Evolutionary conservation across 92 coral and sea anemone genomes (phyloP).

Genomic region (Epizoanthus fatuus): DNA sequence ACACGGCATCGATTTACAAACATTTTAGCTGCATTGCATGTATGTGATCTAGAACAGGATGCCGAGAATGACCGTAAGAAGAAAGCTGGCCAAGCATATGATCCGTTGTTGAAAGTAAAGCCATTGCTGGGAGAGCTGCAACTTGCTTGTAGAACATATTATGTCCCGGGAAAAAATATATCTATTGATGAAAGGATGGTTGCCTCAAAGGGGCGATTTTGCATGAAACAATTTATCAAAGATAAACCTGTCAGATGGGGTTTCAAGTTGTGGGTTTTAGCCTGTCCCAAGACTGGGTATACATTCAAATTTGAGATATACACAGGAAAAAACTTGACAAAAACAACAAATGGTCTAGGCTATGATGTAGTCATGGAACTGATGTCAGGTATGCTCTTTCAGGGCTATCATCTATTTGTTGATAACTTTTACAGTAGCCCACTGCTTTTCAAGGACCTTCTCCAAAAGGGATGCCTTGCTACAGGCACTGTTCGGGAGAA

Average conservation of each 20-base stretch:
- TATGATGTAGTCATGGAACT: too few species aligned
- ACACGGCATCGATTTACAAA: slow-evolving; percentile 37
- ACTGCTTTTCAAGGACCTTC: too few species aligned
- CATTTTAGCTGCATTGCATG: slow-evolving; percentile 34
- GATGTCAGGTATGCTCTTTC: too few species aligned
- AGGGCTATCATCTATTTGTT: too few species aligned
- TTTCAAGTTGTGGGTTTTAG: slow-evolving; percentile 44
- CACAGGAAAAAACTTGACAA: too few species aligned
- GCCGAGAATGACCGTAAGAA: slow-evolving; percentile 44
- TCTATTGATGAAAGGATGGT: slow-evolving; percentile 54
- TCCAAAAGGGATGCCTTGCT: too few species aligned
- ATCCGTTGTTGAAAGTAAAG: slow-evolving; percentile 36
- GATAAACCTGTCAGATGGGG: neutral
- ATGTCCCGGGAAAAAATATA: neutral
- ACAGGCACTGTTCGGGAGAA: too few species aligned
- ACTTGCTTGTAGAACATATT: slow-evolving; percentile 13
- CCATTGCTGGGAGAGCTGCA: neutral
- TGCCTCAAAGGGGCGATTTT: slow-evolving; percentile 48
- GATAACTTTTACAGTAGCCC: too few species aligned
- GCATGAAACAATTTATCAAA: slow-evolving; percentile 4
- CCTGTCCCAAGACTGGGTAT: neutral
- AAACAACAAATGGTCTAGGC: too few species aligned
- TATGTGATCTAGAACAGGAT: slow-evolving; percentile 49
- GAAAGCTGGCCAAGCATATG: slow-evolving; percentile 20
- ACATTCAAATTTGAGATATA: too few species aligned